Conservation (phyloP, 2,113 vertebrate genomes). For the Porphyrio hochstetteri region DNA sequence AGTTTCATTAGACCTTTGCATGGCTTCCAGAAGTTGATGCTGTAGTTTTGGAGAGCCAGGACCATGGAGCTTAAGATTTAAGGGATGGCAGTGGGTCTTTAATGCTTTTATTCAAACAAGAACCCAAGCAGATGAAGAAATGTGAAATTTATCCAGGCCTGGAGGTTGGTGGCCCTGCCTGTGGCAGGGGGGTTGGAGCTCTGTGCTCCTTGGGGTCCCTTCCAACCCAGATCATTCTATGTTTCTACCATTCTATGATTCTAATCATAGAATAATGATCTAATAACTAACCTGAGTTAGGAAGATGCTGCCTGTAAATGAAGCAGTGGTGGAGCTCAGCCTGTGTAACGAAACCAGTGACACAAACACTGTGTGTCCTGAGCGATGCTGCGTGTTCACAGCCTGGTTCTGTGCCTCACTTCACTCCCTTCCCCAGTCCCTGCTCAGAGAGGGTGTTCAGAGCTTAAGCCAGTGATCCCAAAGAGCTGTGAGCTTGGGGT, state of each 20-base stretch:
- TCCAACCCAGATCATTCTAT: too few species aligned
- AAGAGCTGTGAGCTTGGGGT: background rate
- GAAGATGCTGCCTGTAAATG: background rate
- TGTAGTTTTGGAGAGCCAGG: background rate
- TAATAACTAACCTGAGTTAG: background rate
- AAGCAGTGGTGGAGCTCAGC: background rate
- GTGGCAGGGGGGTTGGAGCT: too few species aligned
- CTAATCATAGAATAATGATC: too few species aligned
- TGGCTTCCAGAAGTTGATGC: background rate
- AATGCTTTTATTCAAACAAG: background rate
- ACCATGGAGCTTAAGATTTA: background rate
- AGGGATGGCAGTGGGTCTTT: background rate
- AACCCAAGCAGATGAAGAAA: background rate
- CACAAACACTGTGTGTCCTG: background rate
- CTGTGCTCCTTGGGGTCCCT: too few species aligned
- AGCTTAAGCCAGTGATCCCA: background rate
- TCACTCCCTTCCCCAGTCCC: too few species aligned
- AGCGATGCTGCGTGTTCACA: background rate
- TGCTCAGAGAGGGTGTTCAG: too few species aligned
- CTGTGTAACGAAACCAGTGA: background rate
- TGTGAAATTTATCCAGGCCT: too few species aligned
- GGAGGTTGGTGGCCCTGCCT: too few species aligned
- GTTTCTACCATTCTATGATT: too few species aligned
- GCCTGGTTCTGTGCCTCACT: background rate
- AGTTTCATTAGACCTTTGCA: background rate